These are phyloP conservation scores for Xiphias gladius DNA, from an alignment of 2,113 vertebrate genomes.

Conservation along the genomic window DNA sequence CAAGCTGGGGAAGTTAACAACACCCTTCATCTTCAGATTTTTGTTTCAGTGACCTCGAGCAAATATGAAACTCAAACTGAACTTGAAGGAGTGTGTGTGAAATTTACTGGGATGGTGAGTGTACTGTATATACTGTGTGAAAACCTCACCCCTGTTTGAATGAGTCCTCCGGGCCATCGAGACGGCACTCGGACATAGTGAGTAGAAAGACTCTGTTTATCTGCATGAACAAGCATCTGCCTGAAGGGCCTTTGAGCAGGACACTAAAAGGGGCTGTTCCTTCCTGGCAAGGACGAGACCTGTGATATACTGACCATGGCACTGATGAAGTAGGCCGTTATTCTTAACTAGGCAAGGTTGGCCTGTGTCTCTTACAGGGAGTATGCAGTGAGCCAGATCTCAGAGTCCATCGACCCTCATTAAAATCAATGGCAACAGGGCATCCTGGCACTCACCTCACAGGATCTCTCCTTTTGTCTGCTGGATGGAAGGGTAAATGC, in stretches of 20 bases:
- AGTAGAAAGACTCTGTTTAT: background rate
- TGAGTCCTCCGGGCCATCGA: background rate
- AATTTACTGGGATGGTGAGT: background rate
- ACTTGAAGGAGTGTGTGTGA: background rate
- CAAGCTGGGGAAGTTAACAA: background rate
- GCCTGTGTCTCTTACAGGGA: conserved; percentile 3
- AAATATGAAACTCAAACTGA: background rate
- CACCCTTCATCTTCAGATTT: too few species aligned
- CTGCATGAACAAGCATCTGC: background rate
- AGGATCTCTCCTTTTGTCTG: conserved; percentile 7
- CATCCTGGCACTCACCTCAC: conserved; percentile 7
- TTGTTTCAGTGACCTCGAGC: background rate
- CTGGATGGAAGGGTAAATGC: conserved; percentile 5
- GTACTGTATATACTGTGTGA: background rate
- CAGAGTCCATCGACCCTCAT: conserved; percentile 27
- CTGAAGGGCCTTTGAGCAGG: conserved; percentile 18
- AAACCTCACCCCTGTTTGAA: background rate
- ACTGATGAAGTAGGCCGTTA: background rate
- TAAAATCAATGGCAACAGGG: conserved; percentile 11
- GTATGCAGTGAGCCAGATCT: conserved; percentile 39
- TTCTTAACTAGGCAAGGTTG: background rate
- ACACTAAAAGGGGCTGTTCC: background rate
- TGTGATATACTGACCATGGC: background rate
- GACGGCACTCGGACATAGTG: background rate
- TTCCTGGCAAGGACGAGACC: background rate